Percentiles rank a stretch among this genome's conserved stretches.
These are phyloP conservation scores for Carpatolechia fugitivella DNA, from an alignment of 2,888 invertebrate genomes.

Conservation along the genomic window DNA sequence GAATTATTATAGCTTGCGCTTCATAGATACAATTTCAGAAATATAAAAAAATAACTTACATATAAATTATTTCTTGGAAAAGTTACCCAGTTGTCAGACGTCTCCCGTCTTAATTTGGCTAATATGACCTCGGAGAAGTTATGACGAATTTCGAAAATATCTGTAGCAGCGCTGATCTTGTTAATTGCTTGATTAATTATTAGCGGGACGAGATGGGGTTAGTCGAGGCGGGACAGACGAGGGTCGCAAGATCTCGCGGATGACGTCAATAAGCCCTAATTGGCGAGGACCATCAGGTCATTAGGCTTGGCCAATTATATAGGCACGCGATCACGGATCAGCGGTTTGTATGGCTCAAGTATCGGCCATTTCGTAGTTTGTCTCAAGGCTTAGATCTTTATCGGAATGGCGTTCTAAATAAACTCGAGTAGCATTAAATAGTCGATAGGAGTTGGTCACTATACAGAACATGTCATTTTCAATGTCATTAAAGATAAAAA, in stretches of 20 bases:
- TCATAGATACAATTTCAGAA: background rate
- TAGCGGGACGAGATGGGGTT: constrained; percentile 67
- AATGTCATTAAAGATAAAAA: no score
- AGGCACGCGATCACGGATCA: background rate
- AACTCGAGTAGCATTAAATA: background rate
- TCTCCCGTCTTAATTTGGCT: background rate
- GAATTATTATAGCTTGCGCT: no score
- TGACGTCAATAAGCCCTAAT: constrained; percentile 75
- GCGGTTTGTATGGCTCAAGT: background rate
- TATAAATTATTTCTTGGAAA: background rate
- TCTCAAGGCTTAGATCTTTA: background rate
- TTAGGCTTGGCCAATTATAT: constrained; percentile 63
- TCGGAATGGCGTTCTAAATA: background rate
- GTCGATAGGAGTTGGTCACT: no score
- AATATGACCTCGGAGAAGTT: constrained; percentile 28
- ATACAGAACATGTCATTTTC: no score
- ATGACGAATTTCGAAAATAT: constrained; percentile 58
- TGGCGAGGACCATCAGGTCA: constrained; percentile 67
- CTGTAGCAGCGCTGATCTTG: constrained; percentile 43
- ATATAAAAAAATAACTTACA: background rate
- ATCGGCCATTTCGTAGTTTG: no score
- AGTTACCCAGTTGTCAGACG: background rate
- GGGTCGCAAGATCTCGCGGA: constrained; percentile 65
- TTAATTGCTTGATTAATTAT: constrained; percentile 77
- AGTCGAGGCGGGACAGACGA: constrained; percentile 69